These are phyloP conservation scores for Malacoraja senta DNA, from an alignment of 2,797 vertebrate genomes.

Conservation along the genomic window DNA sequence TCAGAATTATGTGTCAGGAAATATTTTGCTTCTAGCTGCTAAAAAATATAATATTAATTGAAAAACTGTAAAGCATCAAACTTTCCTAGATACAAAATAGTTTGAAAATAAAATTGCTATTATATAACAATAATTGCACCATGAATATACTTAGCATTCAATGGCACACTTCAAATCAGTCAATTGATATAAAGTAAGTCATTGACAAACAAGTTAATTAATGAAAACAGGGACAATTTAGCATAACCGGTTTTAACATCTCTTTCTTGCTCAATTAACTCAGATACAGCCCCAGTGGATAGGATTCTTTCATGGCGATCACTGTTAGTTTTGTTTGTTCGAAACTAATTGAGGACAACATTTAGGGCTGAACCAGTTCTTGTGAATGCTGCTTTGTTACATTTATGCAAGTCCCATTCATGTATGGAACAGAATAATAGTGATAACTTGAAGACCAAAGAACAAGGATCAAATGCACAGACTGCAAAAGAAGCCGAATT, in stretches of 20 bases:
- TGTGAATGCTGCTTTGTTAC: constrained; percentile 8
- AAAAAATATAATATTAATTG: background rate
- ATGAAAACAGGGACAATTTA: constrained; percentile 8
- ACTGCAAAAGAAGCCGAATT: background rate
- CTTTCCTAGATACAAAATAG: background rate
- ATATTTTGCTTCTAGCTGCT: background rate
- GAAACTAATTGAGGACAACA: background rate
- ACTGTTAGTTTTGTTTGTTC: constrained; percentile 6
- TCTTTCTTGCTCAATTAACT: constrained; percentile 24
- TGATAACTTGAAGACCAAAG: background rate
- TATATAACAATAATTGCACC: background rate
- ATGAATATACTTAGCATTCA: background rate
- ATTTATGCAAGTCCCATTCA: background rate
- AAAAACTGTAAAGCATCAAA: background rate
- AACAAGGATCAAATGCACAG: background rate
- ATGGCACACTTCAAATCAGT: background rate
- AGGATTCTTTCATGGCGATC: background rate
- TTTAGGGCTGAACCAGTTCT: constrained; percentile 20
- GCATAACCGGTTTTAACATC: background rate
- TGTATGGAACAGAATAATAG: background rate
- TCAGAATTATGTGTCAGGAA: background rate
- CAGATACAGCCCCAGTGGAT: background rate
- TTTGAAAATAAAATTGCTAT: background rate
- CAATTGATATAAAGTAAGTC: background rate
- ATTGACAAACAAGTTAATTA: background rate